phyloP scores from a whole-genome alignment of 64 coral and sea anemone species.

The Orbicella faveolata region DNA sequence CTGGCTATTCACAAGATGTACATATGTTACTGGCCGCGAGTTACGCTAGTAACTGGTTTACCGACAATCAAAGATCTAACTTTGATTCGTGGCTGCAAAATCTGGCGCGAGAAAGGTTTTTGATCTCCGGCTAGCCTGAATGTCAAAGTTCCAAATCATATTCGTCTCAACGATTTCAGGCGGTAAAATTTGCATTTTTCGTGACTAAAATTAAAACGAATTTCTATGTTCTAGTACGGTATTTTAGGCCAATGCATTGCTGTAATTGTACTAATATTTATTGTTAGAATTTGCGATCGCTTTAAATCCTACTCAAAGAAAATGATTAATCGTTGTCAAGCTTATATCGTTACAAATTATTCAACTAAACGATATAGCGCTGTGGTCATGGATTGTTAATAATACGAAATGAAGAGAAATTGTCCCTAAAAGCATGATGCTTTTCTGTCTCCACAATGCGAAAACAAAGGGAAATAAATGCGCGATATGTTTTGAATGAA shows the following conservation, averaged over 20 bases:
- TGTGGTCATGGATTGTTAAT: not conserved
- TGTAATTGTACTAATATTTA: slow-evolving; percentile 24
- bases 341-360: not conserved
- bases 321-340: slow-evolving; percentile 8
- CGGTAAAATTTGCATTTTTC: slow-evolving; percentile 23
- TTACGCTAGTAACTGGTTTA: slow-evolving; percentile 95
- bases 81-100: slow-evolving; percentile 90
- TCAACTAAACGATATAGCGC: not conserved
- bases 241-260: not conserved
- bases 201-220: not conserved
- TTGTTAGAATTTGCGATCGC: slow-evolving; percentile 5
- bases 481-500: slow-evolving; percentile 7
- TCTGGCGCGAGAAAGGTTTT: slow-evolving; percentile 69
- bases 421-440: not conserved
- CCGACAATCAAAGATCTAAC: slow-evolving; percentile 89
- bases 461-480: slow-evolving; percentile 20
- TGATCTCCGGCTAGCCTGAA: not conserved
- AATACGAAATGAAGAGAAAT: not conserved
- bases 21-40: slow-evolving; percentile 91
- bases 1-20: slow-evolving; percentile 94
- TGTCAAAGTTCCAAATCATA: not conserved
- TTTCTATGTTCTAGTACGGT: not conserved
- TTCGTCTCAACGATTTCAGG: not conserved
- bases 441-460: not conserved
- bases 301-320: slow-evolving; percentile 9